phyloP scores from a whole-genome alignment of 1,140 invertebrate genomes.

The Metaphire vulgaris region DNA sequence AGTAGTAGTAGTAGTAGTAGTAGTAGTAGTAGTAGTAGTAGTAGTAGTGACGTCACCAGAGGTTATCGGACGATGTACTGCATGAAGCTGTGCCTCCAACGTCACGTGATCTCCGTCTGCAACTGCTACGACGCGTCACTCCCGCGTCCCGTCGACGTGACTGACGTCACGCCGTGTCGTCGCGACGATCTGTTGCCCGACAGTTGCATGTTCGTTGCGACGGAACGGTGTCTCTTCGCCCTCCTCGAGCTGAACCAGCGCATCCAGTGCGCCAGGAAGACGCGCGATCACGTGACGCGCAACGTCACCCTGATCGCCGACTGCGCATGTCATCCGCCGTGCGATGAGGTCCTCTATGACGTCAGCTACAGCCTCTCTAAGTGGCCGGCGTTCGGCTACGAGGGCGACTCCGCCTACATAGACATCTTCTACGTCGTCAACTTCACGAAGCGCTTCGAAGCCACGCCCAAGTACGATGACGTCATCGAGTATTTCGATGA shows the following conservation, averaged over 20 bases:
- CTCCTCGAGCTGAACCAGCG: conserved; percentile 16
- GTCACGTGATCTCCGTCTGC: conserved; percentile 16
- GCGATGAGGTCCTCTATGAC: conserved; percentile 23
- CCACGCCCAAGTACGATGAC: conserved; percentile 16
- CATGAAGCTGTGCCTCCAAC: conserved; percentile 23
- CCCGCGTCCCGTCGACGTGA: conserved; percentile 6
- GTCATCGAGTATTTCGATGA: conserved; percentile 18
- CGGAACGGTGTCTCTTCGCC: conserved; percentile 1
- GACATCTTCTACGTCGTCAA: conserved; percentile 24
- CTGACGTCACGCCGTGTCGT: conserved; percentile 5
- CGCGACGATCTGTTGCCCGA: conserved; percentile 3
- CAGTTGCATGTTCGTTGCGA: conserved; percentile 10
- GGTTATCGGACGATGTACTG: no score
- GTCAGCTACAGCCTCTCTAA: conserved; percentile 16
- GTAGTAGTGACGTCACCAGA: conserved; percentile 2
- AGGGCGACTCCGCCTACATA: conserved; percentile 25
- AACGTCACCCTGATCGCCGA: conserved; percentile 13
- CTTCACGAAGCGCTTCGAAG: conserved; percentile 22
- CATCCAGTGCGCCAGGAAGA: conserved; percentile 18
- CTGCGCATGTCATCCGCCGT: conserved; percentile 16
- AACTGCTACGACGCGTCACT: conserved; percentile 18
- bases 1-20: conserved; percentile 42
- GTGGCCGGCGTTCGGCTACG: conserved; percentile 26
- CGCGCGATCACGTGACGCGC: neutral
- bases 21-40: no score